Base-by-base conservation (phyloP, 2,797 vertebrate genomes). In the Crax fasciolata region DNA sequence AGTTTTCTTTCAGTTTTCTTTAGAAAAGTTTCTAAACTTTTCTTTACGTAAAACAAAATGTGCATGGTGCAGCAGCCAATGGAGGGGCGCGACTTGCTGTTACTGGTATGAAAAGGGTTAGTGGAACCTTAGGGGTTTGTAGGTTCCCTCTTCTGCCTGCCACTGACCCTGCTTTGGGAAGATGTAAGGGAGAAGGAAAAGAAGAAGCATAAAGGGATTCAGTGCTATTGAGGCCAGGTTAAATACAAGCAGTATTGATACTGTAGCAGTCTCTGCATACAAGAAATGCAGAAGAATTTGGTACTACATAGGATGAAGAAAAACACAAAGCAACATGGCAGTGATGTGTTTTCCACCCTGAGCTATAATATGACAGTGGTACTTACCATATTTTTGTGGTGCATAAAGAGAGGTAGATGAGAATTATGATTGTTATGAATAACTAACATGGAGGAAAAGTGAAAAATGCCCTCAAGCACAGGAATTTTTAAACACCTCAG, bases 381-480 rank as follows among this genome's bases (percentile, higher is more conserved):
- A 96, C 88, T 95, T 94, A 92, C 84, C 89, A 32, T 62, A 65
- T n/a, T 80, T 70, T 44, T 27, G 32, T 52, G 13, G 58, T 2
- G 4, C 35, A 51, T 38, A 58, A 73, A 46, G 30, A 85, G n/a
- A 86, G 43, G 18, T 21, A 32, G 46, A 32, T 41, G 13, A 94
- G 9, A 28, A 10, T 81, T 88, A 88, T 7, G 12, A 25, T 76
- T 28, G 48, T 39, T n/a, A 70, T 30, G 63, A 65, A 20, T 46
- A 83, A 76, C 12, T 49, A n/a, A 75, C 3, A 10, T 39, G 13
- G 46, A 92, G 30, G 46, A 35, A 84, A 59, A 78, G 35, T 75
- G 58, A 83, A 79, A 85, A 44, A 48, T 75, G 48, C 38, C 58
- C 19, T 43, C 72, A 62, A 6, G 27, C 49, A 49, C 7, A 66